Base-by-base conservation (phyloP, 2,797 vertebrate genomes). In the Falco naumanni region DNA sequence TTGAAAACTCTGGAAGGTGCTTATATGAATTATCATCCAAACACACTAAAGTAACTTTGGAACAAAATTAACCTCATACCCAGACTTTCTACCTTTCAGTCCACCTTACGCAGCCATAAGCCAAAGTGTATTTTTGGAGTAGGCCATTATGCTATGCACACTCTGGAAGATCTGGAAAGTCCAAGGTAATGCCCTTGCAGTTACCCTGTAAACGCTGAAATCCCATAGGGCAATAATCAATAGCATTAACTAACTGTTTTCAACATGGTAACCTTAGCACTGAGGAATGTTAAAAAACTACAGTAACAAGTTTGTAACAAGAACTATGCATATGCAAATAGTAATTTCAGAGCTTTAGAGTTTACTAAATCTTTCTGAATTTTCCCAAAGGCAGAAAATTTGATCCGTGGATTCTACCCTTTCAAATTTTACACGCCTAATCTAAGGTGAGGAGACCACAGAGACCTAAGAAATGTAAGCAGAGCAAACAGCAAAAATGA, bases 391-490 rank as follows among this genome's bases (percentile, higher is more conserved):
- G 41, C 28, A 60, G 34, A 37, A 39, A 59, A 77, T 26, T 41
- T 41, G 41, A 54, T n/a, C 20, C 28, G 69, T 3, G 11, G 48
- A 63, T 80, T 60, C 25, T n/a, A 66, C 31, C 33, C n/a, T 51
- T 51, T 72, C 72, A 51, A 70, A 50, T 34, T 65, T 81, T 7
- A 82, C 19, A 48, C 16, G 54, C 21, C 28, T 45, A 17, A 60
- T 47, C 33, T 16, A 33, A 41, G 18, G 34, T 65, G 47, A 70
- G 34, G 33, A 92, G 26, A 63, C 31, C 9, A 13, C 26, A 84
- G 69, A 78, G n/a, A 59, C 33, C 29, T 21, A 70, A 1, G 0
- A 63, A 45, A 54, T 0, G 0, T 16, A 31, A 7, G 60, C 45
- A 82, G 45, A 87, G 87, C 25, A 50, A 85, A 68, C 5, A 6